These are phyloP conservation scores for Phyllopteryx taeniolatus DNA, from an alignment of 2,113 vertebrate genomes.

Conservation along the genomic window DNA sequence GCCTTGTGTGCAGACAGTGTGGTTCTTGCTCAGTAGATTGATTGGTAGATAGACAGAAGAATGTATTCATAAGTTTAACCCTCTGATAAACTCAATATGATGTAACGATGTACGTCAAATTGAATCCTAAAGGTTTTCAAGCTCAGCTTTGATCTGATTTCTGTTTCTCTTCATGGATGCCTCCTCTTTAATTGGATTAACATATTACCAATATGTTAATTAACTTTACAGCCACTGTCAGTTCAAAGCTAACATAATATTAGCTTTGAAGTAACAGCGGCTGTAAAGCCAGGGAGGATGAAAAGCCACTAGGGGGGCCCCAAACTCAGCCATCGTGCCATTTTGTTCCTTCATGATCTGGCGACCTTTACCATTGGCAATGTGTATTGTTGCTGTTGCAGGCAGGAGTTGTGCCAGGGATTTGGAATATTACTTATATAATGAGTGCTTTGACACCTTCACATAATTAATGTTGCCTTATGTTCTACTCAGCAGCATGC, in stretches of 20 bases:
- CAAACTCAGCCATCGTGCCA: background rate
- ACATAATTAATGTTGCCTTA: background rate
- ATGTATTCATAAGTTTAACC: background rate
- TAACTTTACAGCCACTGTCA: conserved; percentile 12
- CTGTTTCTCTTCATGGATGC: conserved; percentile 2
- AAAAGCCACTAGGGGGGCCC: background rate
- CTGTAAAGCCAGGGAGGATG: background rate
- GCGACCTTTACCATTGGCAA: no score
- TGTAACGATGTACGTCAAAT: background rate
- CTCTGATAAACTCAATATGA: background rate
- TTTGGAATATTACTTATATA: background rate
- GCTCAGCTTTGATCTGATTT: background rate
- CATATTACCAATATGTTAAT: conserved; percentile 14
- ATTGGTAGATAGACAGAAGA: background rate
- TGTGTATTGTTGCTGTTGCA: background rate
- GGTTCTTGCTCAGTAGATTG: background rate
- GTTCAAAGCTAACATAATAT: conserved; percentile 21
- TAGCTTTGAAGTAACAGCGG: conserved; percentile 27
- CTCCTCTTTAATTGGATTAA: conserved; percentile 16
- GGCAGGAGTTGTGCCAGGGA: background rate
- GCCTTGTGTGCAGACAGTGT: background rate
- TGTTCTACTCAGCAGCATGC: background rate
- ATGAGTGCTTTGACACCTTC: no score
- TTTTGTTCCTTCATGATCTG: background rate
- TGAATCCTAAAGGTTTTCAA: background rate